Evolutionary conservation across 2,113 vertebrate species (phyloP), one percentile per base, ranked within the genome.

Genomic region (Calidris pygmaea): DNA sequence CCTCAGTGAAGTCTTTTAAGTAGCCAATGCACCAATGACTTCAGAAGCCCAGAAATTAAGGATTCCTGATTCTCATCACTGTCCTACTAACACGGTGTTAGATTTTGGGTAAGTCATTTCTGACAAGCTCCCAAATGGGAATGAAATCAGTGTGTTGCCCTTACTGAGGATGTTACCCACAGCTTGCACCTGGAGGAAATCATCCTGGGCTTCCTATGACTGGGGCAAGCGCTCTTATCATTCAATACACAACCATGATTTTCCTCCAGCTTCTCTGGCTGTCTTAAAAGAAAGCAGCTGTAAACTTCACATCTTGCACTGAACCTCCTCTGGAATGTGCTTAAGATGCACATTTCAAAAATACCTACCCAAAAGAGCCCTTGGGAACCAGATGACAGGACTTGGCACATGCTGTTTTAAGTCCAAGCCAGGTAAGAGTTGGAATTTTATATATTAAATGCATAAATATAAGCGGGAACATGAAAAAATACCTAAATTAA

Each of bases 311-410:
- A 75, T 82, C 21, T 43, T 73, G 30, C 58, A 82, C 73, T 60
- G 43, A 89, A 85, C 17, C 39, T 68, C 70, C 60, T 78, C 65
- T 75, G 48, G 43, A 90, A 91, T 18, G 52, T 87, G 52, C 50
- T 89, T 39, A 56, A 43, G 60, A 65, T 29, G 48, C 80, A 87
- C 29, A 72, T 82, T 96, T 91, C 73, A 91, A 90, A 92, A 92
- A 81, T 68, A 89, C 8, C 89, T 41, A 47, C 65, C 26, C 41
- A 75, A 81, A 89, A 87, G 23, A 75, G 52, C 66, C 53, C 58
- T 75, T 75, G 30, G 48, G 73, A 89, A 74, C 34, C 47, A 95
- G 29, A 23, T 72, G 23, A 81, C 56, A 81, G 27, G 35, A 85
- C 12, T 27, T 48, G 32, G 84, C 52, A 68, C 14, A 5, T 35